Percentiles rank a stretch among this genome's conserved stretches.
These are phyloP conservation scores for Rhinogobius similis DNA, from an alignment of 2,113 vertebrate species.

Conservation along the genomic window DNA sequence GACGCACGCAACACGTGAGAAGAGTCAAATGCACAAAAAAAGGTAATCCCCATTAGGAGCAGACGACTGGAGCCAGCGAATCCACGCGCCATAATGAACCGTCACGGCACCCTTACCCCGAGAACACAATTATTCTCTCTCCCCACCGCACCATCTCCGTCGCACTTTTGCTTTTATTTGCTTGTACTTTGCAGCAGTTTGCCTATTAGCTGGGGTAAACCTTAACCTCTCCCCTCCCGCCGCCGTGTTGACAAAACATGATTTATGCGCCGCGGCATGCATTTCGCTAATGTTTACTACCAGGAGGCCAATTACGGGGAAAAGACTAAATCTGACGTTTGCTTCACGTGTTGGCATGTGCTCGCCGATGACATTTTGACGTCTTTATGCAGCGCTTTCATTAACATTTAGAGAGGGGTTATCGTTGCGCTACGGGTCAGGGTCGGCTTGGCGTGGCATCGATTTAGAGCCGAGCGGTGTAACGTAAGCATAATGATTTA, in stretches of 20 bases:
- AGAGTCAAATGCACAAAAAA: conserved; percentile 8
- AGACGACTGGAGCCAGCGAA: conserved; percentile 9
- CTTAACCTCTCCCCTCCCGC: conserved; percentile 10
- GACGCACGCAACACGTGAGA: background rate
- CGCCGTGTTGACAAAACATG: conserved; percentile 30
- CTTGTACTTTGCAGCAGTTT: conserved; percentile 6
- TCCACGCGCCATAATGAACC: conserved; percentile 42
- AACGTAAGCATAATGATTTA: background rate
- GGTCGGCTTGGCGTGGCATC: background rate
- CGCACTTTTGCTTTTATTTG: conserved; percentile 1
- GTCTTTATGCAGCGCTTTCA: background rate
- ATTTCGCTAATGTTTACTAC: conserved; percentile 29
- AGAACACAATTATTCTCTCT: conserved; percentile 37
- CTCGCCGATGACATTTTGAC: conserved; percentile 32
- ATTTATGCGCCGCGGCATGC: conserved; percentile 40
- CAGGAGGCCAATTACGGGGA: conserved; percentile 41
- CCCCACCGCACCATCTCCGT: background rate
- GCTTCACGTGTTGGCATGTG: conserved; percentile 5
- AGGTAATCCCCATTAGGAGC: conserved; percentile 31
- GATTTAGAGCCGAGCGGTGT: background rate
- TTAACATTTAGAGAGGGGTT: conserved; percentile 7
- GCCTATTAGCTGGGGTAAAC: conserved; percentile 41
- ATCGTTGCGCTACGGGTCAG: background rate
- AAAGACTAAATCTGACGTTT: background rate
- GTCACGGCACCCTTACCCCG: conserved; percentile 12